Conservation (phyloP, 2,113 vertebrate species). For the Nanorana parkeri region DNA sequence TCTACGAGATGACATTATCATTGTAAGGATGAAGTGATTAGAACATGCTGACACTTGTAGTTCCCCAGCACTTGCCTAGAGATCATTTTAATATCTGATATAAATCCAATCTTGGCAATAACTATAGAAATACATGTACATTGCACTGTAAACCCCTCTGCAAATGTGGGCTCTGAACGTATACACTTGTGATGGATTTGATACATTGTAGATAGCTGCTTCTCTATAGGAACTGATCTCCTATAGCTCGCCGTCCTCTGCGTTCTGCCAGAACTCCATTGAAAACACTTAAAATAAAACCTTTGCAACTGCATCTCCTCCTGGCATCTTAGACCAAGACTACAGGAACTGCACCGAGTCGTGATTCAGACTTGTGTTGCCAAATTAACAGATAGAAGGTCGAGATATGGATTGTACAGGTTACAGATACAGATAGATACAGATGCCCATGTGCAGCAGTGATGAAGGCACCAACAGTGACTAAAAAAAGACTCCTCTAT, state of each 20-base stretch:
- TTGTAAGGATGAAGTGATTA: too few relatives aligned
- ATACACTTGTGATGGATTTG: neutral
- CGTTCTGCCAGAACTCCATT: conserved; percentile 57
- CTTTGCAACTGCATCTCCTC: conserved; percentile 9
- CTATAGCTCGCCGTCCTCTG: neutral
- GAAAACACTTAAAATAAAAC: conserved; percentile 31
- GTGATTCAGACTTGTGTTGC: too few relatives aligned
- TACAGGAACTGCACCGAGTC: too few relatives aligned
- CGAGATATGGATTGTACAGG: neutral
- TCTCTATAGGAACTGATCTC: conserved; percentile 56
- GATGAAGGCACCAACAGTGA: neutral
- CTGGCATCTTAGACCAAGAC: too few relatives aligned
- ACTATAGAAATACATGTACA: too few relatives aligned
- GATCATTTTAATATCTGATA: too few relatives aligned
- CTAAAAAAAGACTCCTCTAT: neutral
- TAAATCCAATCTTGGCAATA: too few relatives aligned
- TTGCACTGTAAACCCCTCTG: too few relatives aligned
- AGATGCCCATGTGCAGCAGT: neutral
- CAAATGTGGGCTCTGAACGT: neutral
- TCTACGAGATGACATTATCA: too few relatives aligned
- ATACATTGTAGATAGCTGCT: neutral
- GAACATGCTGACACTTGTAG: too few relatives aligned
- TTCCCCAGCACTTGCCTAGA: too few relatives aligned
- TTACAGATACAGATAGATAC: neutral
- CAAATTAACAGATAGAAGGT: too few relatives aligned